These are phyloP conservation scores for Nesoenas mayeri DNA, from an alignment of 2,113 vertebrate species.

Conservation along the genomic window DNA sequence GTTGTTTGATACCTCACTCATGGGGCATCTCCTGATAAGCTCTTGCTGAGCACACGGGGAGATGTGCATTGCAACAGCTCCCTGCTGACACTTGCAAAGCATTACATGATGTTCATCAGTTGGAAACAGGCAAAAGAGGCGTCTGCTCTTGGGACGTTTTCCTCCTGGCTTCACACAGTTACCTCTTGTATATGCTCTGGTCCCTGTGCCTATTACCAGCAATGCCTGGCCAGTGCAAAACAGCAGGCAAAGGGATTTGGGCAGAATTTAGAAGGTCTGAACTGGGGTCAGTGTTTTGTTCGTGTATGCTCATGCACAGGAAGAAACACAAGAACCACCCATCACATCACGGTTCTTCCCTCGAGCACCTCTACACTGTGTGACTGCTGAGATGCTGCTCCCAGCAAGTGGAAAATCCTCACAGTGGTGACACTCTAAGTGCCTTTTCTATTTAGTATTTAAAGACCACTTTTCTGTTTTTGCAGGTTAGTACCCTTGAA, in stretches of 20 bases:
- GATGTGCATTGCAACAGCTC: too few relatives aligned
- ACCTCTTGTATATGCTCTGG: neutral
- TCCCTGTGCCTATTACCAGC: neutral
- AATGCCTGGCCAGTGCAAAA: neutral
- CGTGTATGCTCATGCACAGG: neutral
- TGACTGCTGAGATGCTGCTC: neutral
- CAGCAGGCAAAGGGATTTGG: neutral
- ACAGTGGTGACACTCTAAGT: neutral
- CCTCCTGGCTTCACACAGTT: neutral
- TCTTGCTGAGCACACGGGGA: neutral
- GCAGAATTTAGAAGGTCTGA: neutral
- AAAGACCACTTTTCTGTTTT: neutral
- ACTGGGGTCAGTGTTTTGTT: neutral
- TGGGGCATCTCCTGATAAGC: neutral
- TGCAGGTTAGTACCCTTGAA: neutral
- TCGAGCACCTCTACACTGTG: neutral
- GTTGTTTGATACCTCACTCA: neutral
- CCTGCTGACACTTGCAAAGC: neutral
- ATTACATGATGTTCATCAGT: fast-evolving
- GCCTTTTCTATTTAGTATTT: neutral
- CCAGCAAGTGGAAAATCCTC: neutral
- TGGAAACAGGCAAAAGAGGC: neutral
- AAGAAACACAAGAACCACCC: neutral
- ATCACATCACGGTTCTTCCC: neutral
- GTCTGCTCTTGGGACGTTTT: neutral